Conservation (phyloP, 2,797 vertebrate species). For the Nyctalus aviator region DNA sequence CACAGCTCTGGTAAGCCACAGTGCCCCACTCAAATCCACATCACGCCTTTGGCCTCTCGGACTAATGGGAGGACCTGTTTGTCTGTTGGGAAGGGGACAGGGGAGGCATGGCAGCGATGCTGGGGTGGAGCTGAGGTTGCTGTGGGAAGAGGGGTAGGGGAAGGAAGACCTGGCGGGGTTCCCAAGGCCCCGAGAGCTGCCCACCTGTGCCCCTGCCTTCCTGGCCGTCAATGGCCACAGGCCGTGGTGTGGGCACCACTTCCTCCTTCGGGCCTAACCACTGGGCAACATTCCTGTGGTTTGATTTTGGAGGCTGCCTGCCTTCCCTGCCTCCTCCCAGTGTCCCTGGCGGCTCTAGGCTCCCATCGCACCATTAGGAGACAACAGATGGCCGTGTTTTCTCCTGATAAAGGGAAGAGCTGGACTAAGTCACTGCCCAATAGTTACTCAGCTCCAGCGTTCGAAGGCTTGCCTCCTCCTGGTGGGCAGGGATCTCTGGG, state of each 20-base stretch:
- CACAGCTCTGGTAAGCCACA: neutral
- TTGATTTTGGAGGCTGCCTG: neutral
- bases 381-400: too few species aligned
- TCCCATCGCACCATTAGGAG: neutral
- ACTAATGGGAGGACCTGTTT: neutral
- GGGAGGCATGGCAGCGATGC: neutral
- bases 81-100: neutral
- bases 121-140: neutral
- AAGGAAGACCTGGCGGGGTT: neutral
- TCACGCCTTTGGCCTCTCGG: neutral
- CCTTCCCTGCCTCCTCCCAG: neutral
- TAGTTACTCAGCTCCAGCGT: too few species aligned
- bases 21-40: neutral
- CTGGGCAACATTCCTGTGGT: neutral
- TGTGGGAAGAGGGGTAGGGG: neutral
- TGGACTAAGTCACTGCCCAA: too few species aligned
- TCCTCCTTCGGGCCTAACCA: neutral
- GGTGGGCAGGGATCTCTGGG: neutral
- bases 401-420: too few species aligned
- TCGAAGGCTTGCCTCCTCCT: neutral
- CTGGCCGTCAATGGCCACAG: neutral
- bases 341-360: neutral
- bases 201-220: neutral
- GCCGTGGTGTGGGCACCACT: accelerated
- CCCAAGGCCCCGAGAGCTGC: neutral